Evolutionary conservation across 2,888 invertebrate genomes (phyloP), one percentile per base, ranked within the genome.

Genomic region (Odontocolon sp.): DNA sequence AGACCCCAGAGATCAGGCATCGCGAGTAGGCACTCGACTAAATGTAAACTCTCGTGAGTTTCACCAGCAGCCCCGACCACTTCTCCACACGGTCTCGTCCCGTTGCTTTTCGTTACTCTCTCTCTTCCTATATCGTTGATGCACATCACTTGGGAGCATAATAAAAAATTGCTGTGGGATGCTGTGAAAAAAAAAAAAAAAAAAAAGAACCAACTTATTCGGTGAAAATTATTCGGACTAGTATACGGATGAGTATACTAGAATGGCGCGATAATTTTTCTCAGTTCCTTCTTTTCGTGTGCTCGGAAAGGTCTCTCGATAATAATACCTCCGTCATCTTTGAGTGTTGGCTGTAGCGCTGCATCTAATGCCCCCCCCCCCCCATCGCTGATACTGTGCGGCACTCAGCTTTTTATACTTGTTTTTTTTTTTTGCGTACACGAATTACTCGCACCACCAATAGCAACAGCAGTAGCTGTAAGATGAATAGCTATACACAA

Each of bases 311-410:
- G 14, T 1, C n/a, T 21, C 56, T 56, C 66, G 67, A 76, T 75
- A 66, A 67, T 76, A 71, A 76, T 71, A 66, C 67, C 47, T 67
- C 71, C 71, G 28, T 76, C 70, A 66, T 66, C 71, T 59, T 71
- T 67, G 71, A 76, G 66, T 67, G 67, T 56, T 50, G 59, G 47
- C 31, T 54, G 54, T 54, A 21, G 59, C 40, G 59, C 52, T 54
- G 42, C 40, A 11, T 52, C 67, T 71, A 56, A 70, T 67, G 66
- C 50, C 47, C 33, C 26, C 33, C 50, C 45, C 52, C 23, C 18
- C 61, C n/a, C n/a, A n/a, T n/a, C n/a, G n/a, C n/a, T n/a, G n/a
- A n/a, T n/a, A 47, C 52, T 61, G 70, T 71, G 56, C 31, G 38
- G 66, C 45, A 26, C 67, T 45, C 54, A 5, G 66, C 56, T 66